A percentile compares a stretch with the other conserved stretches of the same genome.
phyloP scores from a whole-genome alignment of 1,140 invertebrate species.

The Orius insidiosus region DNA sequence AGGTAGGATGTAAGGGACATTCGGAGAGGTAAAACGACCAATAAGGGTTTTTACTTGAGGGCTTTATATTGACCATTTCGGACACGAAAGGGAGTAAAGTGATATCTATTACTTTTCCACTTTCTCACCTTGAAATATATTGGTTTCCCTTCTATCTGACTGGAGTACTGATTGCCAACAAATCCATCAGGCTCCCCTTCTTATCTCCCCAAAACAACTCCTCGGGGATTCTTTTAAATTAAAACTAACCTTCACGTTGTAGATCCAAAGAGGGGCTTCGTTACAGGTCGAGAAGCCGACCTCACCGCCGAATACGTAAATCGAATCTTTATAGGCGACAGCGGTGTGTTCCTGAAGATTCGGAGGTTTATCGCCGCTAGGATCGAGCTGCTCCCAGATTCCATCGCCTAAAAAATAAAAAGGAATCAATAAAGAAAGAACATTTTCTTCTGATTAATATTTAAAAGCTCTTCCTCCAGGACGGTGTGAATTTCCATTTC shows the following conservation, averaged over 20 bases:
- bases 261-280: constrained; percentile 77
- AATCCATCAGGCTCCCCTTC: neutral
- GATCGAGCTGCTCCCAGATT: constrained; percentile 49
- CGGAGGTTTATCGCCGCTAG: constrained; percentile 51
- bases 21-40: no score
- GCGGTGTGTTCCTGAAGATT: constrained; percentile 71
- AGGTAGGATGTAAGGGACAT: no score
- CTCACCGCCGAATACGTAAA: constrained; percentile 81
- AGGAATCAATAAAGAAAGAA: constrained; percentile 1
- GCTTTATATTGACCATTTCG: no score
- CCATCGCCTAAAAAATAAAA: constrained; percentile 34
- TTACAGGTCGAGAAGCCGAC: constrained; percentile 56
- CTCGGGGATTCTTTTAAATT: neutral
- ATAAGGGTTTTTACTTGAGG: no score
- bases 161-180: no score
- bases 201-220: neutral
- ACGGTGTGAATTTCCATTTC: no score
- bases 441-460: neutral
- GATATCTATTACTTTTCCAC: no score
- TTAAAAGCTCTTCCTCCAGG: no score
- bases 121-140: no score
- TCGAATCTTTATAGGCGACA: constrained; percentile 49
- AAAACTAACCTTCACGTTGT: constrained; percentile 49
- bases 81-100: no score
- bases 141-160: no score